These are phyloP conservation scores for Teleiodes luculella DNA, from an alignment of 2,888 invertebrate genomes.

Conservation along the genomic window DNA sequence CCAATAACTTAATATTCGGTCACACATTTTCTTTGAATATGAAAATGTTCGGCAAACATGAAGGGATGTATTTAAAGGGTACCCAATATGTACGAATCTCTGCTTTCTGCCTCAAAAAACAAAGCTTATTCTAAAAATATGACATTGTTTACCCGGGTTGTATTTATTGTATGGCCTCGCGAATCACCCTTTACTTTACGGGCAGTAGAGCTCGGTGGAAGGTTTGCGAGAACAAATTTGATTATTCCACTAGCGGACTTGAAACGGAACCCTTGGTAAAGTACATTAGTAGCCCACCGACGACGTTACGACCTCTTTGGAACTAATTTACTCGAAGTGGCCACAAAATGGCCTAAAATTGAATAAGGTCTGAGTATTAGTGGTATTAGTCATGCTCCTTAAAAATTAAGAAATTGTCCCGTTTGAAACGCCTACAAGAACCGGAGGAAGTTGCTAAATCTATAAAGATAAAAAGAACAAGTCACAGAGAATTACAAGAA, in stretches of 20 bases:
- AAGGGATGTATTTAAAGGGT: no score
- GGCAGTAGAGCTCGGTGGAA: constrained; percentile 30
- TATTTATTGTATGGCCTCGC: background rate
- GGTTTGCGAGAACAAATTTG: constrained; percentile 32
- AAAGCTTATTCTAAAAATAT: background rate
- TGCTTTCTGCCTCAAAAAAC: background rate
- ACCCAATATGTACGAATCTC: background rate
- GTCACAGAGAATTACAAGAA: no score
- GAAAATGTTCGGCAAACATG: no score
- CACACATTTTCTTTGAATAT: background rate
- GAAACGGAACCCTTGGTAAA: constrained; percentile 1
- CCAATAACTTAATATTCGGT: background rate
- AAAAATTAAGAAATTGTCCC: no score
- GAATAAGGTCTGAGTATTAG: no score
- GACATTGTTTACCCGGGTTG: background rate
- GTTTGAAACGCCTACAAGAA: no score
- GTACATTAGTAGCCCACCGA: constrained; percentile 5
- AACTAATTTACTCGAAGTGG: no score
- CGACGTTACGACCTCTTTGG: background rate
- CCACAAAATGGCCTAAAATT: no score
- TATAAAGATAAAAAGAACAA: no score
- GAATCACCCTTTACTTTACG: constrained; percentile 7
- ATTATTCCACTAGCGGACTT: constrained; percentile 34
- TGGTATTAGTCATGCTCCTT: no score
- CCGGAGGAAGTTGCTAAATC: no score